These are phyloP conservation scores for Muscicapa comitata DNA, from an alignment of 2,797 vertebrate genomes.

Conservation along the genomic window DNA sequence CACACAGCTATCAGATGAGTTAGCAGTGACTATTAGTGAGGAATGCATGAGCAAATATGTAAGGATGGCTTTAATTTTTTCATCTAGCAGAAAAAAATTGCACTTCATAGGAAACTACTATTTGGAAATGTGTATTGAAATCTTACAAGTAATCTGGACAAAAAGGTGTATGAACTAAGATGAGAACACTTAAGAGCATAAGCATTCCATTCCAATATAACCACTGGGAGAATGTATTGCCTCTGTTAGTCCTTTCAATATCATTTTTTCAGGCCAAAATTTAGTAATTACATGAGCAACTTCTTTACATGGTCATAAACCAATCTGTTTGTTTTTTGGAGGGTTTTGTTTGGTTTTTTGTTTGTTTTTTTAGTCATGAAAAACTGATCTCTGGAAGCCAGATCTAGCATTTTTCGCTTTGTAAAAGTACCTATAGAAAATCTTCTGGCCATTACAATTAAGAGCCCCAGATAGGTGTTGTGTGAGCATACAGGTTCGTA, in stretches of 20 bases:
- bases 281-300: neutral
- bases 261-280: neutral
- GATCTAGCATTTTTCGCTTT: neutral
- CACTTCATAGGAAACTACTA: neutral
- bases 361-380: neutral
- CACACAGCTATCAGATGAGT: neutral
- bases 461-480: neutral
- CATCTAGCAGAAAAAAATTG: neutral
- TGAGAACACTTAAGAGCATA: neutral
- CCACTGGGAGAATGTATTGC: fast-evolving
- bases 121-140: neutral
- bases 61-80: neutral
- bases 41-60: neutral
- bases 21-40: neutral
- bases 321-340: neutral
- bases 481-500: neutral
- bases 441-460: fast-evolving
- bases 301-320: neutral
- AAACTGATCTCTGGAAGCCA: neutral
- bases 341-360: neutral
- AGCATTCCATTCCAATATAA: neutral
- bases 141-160: neutral
- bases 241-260: neutral
- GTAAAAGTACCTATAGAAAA: neutral
- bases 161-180: neutral